Evolutionary conservation across 2,888 invertebrate species (phyloP), one percentile per base, ranked within the genome.

Genomic region (Quadroppia sp.): DNA sequence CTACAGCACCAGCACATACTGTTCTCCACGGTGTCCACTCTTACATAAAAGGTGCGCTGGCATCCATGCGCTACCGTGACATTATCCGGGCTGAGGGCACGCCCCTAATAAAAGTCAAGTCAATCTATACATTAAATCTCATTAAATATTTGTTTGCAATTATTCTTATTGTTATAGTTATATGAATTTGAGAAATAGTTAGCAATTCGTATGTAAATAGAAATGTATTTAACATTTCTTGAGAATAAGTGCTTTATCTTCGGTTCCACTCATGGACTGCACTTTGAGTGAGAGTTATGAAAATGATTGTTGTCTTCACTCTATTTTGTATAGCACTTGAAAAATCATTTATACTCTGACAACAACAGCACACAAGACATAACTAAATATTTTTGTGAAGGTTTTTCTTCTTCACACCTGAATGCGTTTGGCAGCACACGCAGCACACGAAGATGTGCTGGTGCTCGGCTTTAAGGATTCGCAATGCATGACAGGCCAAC

Each of bases 1-100:
- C 30, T 59, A 23, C 28, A 11, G 28, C 30, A 13, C 2, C 6
- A 6, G 59, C 17, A 28, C n/a, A 20, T n/a, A 36, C 36, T n/a
- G 36, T 64, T 32, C 64, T 64, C 64, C 64, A 64, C 40, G 64
- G 64, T 64, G 64, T 64, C 64, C 64, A 64, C 36, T 64, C 64
- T 64, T 64, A 64, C 20, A 64, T 64, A 36, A 64, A 59, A 64
- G 64, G 64, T 64, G 36, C 64, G 40, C 64, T 64, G 64, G 30
- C 7, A 64, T 36, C 13, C n/a, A 36, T 36, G 59, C 59, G 64
- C 64, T 36, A 64, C 64, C 64, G 64, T 64, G 20, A 64, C 64
- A 64, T 64, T 64, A 64, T 64, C 64, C 64, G 36, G 36, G 64
- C 64, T 36, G n/a, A 32, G 36, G 30, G 6, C n/a, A 32, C 64